Base-by-base conservation (phyloP, 2,888 invertebrate species). In the Tachina fera region DNA sequence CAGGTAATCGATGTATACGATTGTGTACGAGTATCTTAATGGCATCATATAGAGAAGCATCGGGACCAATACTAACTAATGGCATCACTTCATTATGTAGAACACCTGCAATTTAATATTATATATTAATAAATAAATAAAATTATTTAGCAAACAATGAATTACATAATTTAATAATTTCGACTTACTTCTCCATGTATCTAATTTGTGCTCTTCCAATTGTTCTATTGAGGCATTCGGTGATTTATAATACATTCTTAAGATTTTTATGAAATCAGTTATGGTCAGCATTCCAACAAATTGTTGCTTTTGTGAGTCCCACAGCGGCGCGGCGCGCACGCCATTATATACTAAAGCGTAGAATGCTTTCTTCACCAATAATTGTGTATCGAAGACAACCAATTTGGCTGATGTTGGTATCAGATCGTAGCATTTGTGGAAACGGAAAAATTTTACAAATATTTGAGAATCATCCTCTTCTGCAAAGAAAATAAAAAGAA, bases 401-500 rank as follows among this genome's bases (percentile, higher is more conserved):
- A 99, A 95, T 94, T 99, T 99, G 89, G 99, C 98, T 91, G 99
- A 99, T 85, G 98, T 99, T 86, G 99, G 99, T 92, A 99, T 99
- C 93, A 99, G 95, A 94, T 99, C 99, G 94, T 99, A 99, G 93
- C 99, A 99, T 94, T 98, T 98, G 95, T 99, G 99, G 94, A 98
- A 99, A 94, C 98, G 98, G 96, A 99, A 99, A 95, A 99, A 99
- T 93, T 98, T 98, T 90, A 98, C 98, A 94, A 98, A 98, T 92
- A 98, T 98, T 94, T 98, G 97, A 91, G 97, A 97, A 94, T 98
- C 98, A 94, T 98, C 98, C 93, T 98, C 97, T 94, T 98, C 98
- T 98, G 96, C 14, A 91, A 31, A 31, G 5, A 31, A 31, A 31
- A 92, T 13, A 41, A 76, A 13, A 67, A 78, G 47, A 16, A 60